These are phyloP conservation scores for Nothobranchius kuhntae DNA, from an alignment of 2,113 vertebrate genomes.

Conservation along the genomic window DNA sequence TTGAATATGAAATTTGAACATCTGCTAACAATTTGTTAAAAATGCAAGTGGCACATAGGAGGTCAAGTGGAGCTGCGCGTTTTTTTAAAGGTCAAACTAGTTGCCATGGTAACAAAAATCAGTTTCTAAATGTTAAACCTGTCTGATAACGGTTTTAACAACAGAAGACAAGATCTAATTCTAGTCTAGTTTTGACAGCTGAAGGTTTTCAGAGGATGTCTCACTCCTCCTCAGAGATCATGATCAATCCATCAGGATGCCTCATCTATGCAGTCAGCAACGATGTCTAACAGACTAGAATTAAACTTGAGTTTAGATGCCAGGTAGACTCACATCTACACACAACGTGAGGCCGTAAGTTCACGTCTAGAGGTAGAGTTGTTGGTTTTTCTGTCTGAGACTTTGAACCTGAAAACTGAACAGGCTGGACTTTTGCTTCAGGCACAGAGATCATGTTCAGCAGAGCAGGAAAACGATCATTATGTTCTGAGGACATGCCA, in stretches of 20 bases:
- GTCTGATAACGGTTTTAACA: no score
- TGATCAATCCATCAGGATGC: no score
- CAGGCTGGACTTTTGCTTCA: constrained; percentile 43
- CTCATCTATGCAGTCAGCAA: no score
- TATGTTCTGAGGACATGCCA: constrained; percentile 35
- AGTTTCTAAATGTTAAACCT: constrained; percentile 42
- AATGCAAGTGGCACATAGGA: constrained; percentile 82
- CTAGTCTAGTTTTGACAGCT: no score
- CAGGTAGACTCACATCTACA: no score
- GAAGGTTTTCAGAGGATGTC: no score
- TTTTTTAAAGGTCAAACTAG: constrained; percentile 85
- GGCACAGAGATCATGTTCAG: constrained; percentile 62
- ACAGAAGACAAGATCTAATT: no score
- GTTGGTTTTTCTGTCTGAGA: not conserved
- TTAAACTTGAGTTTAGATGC: no score
- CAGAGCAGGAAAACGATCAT: constrained; percentile 72
- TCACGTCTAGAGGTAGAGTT: no score
- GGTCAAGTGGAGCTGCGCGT: constrained; percentile 96
- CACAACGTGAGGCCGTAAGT: no score
- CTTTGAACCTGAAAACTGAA: not conserved
- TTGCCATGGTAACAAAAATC: constrained; percentile 73
- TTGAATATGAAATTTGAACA: constrained; percentile 76
- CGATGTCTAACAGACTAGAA: no score
- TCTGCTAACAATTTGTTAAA: constrained; percentile 95
- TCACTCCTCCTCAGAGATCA: no score